Evolutionary conservation across 2,888 invertebrate genomes (phyloP).

Genomic region (Drosophila prolongata): DNA sequence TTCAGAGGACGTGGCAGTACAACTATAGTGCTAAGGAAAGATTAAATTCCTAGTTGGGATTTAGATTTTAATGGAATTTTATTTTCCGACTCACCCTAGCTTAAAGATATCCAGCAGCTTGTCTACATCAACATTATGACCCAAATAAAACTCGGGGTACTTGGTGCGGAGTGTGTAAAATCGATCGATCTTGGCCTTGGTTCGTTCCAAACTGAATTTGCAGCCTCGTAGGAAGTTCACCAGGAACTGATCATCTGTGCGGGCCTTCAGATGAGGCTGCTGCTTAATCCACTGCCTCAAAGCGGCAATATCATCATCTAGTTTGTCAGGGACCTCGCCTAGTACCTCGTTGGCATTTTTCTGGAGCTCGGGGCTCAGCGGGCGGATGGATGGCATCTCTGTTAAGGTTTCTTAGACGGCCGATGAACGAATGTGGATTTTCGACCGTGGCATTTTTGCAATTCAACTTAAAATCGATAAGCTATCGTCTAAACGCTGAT

Average conservation of each 20-base stretch:
- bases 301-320: slow-evolving; percentile 80
- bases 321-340: slow-evolving; percentile 83
- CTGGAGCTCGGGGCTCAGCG: slow-evolving; percentile 62
- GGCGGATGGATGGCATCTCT: slow-evolving; percentile 56
- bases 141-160: slow-evolving; percentile 77
- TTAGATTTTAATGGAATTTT: not conserved
- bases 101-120: slow-evolving; percentile 64
- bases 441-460: slow-evolving; percentile 6
- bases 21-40: slow-evolving; percentile 4
- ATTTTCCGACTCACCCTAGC: slow-evolving; percentile 67
- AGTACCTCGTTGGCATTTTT: slow-evolving; percentile 84
- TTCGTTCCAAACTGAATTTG: slow-evolving; percentile 87
- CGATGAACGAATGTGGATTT: slow-evolving; percentile 23
- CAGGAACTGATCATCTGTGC: slow-evolving; percentile 86
- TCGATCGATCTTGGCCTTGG: slow-evolving; percentile 87
- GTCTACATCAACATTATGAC: slow-evolving; percentile 74
- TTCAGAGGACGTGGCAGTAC: slow-evolving; percentile 80
- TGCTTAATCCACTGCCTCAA: slow-evolving; percentile 85
- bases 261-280: slow-evolving; percentile 84
- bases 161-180: slow-evolving; percentile 85
- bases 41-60: not conserved
- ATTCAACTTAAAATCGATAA: slow-evolving; percentile 18
- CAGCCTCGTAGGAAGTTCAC: slow-evolving; percentile 87
- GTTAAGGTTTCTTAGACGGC: slow-evolving; percentile 20
- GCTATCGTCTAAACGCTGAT: slow-evolving; percentile 21